Percentiles rank a stretch among this genome's conserved stretches.
Evolutionary conservation across 2,797 vertebrate species (phyloP).

Genomic region (Pteronotus mesoamericanus): DNA sequence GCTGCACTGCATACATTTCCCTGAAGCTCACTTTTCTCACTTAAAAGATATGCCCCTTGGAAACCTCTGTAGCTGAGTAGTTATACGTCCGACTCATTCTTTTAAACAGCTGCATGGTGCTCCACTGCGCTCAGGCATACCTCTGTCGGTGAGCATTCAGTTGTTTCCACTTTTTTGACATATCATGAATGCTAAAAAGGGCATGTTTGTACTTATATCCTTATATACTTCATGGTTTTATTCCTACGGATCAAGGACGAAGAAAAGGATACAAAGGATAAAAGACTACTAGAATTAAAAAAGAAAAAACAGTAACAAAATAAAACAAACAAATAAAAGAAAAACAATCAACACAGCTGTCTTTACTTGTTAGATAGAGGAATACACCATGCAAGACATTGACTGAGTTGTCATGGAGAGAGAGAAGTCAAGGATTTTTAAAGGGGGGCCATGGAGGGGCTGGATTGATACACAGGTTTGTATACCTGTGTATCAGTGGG

Average conservation of each 20-base stretch:
- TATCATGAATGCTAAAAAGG: not conserved
- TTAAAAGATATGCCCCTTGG: not conserved
- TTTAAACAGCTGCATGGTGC: not conserved
- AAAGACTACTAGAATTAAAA: not conserved
- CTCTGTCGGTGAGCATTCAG: not conserved
- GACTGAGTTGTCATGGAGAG: not conserved
- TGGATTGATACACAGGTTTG: not conserved
- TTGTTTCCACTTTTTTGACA: not conserved
- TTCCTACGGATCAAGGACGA: not conserved
- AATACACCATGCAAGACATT: not conserved
- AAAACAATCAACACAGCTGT: not conserved
- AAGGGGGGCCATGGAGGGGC: not conserved
- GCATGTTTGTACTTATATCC: not conserved
- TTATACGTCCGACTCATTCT: not conserved
- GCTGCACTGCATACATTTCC: not conserved
- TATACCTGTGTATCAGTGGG: not conserved
- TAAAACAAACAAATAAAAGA: not conserved
- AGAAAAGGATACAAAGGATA: not conserved
- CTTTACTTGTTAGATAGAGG: not conserved
- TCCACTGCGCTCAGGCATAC: not conserved
- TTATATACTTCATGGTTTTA: not conserved
- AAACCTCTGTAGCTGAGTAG: not conserved
- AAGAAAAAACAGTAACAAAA: not conserved
- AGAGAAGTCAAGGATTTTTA: not conserved
- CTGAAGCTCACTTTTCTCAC: not conserved